Evolutionary conservation across 1,140 invertebrate species (phyloP), one percentile per base, ranked within the genome.

Genomic region (Dinoponera quadriceps): DNA sequence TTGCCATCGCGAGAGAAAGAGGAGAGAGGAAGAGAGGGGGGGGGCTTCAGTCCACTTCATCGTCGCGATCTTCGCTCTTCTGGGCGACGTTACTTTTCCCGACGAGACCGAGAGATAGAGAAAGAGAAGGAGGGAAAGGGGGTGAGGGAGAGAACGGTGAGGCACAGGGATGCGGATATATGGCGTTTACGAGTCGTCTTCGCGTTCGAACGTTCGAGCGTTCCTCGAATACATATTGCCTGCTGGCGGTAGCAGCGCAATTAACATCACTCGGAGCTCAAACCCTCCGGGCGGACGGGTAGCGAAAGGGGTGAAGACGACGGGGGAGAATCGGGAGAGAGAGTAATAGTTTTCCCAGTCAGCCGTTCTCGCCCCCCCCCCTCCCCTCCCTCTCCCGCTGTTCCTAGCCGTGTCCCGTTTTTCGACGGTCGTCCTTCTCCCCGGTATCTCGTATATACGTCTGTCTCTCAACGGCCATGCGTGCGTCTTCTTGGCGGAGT

Each of bases 181-280:
- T 69, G 77, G 55, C 83, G 66, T 87, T 85, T 82, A 80, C 87
- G 78, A 85, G 68, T 75, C 73, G 68, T 51, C 84, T 80, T 83
- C 80, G 9, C 38, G 73, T 71, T 83, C 66, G 82, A 77, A 84
- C 57, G 82, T 75, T 81, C 78, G 73, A 80, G 87, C 86, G 85
- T 74, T 85, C 75, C 88, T 86, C 77, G 88, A 87, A 89, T 89
- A 89, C 88, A 87, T 89, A 89, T 89, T 89, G 87, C 88, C 88
- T 89, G 72, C 87, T 88, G 87, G 87, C 88, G 66, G 88, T 89
- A 88, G 88, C 88, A 63, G 86, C 81, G 88, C 90, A 91, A 91
- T 91, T 91, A 91, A 88, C 89, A 89, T 88, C 86, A 86, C 89
- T 90, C 89, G 71, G 60, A 73, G 72, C 77, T 89, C 82, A 85